phyloP scores from a whole-genome alignment of 1,140 invertebrate species.

The Pristionchus pacificus region DNA sequence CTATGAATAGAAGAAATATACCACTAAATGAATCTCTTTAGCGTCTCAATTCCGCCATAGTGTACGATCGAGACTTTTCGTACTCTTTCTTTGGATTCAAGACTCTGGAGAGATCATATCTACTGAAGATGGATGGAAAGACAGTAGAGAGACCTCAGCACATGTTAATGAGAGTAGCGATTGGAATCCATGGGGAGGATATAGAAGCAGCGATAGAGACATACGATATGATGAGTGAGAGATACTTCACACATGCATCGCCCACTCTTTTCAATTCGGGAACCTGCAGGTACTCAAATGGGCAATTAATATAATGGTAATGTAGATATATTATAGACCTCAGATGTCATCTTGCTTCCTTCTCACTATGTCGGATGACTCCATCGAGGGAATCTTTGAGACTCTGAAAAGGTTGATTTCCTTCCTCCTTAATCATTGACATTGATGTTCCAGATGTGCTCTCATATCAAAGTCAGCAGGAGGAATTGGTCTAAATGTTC shows the following conservation, averaged over 20 bases:
- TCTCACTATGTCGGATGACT: conserved; percentile 88
- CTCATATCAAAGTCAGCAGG: conserved; percentile 94
- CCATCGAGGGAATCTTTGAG: conserved; percentile 96
- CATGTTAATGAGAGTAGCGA: conserved; percentile 94
- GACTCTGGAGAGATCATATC: conserved; percentile 89
- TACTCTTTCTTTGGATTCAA: conserved; percentile 99
- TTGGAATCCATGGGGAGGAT: conserved; percentile 92
- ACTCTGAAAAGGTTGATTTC: conserved; percentile 72
- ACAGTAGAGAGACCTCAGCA: conserved; percentile 92
- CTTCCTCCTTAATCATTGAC: neutral
- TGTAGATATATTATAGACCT: conserved; percentile 60
- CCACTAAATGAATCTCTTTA: conserved; percentile 47
- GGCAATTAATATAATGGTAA: neutral
- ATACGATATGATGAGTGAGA: conserved; percentile 89
- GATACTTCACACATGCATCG: conserved; percentile 95
- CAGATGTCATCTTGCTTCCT: conserved; percentile 94
- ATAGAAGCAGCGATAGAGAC: conserved; percentile 90
- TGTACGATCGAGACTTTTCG: conserved; percentile 91
- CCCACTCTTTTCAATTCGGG: conserved; percentile 94
- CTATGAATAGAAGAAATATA: conserved; percentile 1
- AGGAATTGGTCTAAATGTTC: conserved; percentile 92
- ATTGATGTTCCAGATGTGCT: conserved; percentile 67
- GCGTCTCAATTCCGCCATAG: conserved; percentile 68
- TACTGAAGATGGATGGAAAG: conserved; percentile 87
- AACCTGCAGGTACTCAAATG: conserved; percentile 65